Percentiles rank a stretch among this genome's conserved stretches.
Conservation (phyloP, 1,140 invertebrate species). For the Nymphalis io region DNA sequence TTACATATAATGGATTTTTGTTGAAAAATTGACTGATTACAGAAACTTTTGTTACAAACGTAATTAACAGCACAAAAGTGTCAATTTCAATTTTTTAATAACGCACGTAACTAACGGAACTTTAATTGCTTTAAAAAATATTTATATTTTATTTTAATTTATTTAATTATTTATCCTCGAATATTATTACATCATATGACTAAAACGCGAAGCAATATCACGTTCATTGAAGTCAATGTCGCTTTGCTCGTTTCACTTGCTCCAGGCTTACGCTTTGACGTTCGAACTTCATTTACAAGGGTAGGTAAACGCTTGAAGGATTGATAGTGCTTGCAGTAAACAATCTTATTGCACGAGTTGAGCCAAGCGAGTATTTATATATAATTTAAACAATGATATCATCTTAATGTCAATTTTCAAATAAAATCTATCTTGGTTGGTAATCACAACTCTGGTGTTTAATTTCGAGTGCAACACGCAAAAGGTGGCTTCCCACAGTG, state of each 20-base stretch:
- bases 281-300: slow-evolving; percentile 49
- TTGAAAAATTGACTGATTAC: too few species aligned
- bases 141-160: too few species aligned
- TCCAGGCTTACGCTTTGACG: slow-evolving; percentile 15
- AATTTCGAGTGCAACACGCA: too few species aligned
- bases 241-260: slow-evolving; percentile 36
- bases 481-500: too few species aligned
- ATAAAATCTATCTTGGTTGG: too few species aligned
- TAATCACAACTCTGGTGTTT: neutral
- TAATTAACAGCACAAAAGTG: too few species aligned
- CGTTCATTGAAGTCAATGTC: neutral
- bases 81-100: too few species aligned
- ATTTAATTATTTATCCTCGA: too few species aligned
- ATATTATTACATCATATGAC: neutral
- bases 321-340: slow-evolving; percentile 35
- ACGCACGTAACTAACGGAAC: too few species aligned
- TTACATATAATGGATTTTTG: too few species aligned
- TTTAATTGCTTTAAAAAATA: too few species aligned
- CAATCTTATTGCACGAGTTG: slow-evolving; percentile 10
- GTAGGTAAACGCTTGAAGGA: slow-evolving; percentile 53
- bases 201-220: neutral
- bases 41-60: too few species aligned
- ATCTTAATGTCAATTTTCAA: neutral
- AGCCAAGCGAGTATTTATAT: neutral
- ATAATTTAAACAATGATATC: neutral